These are phyloP conservation scores for Morus bassanus DNA, from an alignment of 2,797 vertebrate genomes.

Conservation along the genomic window DNA sequence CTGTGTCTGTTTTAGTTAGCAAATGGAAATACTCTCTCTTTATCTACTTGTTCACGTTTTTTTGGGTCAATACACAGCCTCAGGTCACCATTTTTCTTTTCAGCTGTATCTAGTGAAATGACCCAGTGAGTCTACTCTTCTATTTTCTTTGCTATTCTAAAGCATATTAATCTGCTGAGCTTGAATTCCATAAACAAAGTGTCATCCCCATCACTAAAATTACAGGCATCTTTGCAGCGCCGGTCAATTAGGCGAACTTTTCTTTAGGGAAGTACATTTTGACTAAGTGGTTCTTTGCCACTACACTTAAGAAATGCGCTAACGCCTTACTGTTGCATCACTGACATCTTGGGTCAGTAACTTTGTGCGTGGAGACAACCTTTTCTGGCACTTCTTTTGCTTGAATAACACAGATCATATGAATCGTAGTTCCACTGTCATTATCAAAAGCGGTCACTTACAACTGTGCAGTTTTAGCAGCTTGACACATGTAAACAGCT, in stretches of 20 bases:
- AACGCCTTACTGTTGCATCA: not conserved
- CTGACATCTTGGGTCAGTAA: not conserved
- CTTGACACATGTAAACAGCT: not conserved
- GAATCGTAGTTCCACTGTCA: not conserved
- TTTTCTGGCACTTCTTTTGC: not conserved
- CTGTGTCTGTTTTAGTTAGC: constrained; percentile 29
- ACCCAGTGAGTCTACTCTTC: constrained; percentile 24
- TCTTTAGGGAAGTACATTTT: not conserved
- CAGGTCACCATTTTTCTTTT: constrained; percentile 49
- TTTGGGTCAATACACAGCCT: constrained; percentile 67
- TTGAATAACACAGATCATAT: not conserved
- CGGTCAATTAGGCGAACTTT: constrained; percentile 5
- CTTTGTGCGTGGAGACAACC: not conserved
- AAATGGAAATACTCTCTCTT: constrained; percentile 28
- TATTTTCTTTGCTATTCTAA: not conserved
- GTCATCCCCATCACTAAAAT: not conserved
- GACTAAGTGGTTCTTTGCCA: not conserved
- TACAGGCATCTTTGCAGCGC: not conserved
- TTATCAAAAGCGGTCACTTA: not conserved
- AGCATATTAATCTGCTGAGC: constrained; percentile 11
- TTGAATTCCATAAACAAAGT: constrained; percentile 4
- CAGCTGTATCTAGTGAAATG: constrained; percentile 21
- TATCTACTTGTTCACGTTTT: constrained; percentile 37
- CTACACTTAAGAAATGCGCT: not conserved
- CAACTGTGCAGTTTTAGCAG: not conserved